phyloP scores from a whole-genome alignment of 2,888 invertebrate genomes.

The Diaphora mendica region DNA sequence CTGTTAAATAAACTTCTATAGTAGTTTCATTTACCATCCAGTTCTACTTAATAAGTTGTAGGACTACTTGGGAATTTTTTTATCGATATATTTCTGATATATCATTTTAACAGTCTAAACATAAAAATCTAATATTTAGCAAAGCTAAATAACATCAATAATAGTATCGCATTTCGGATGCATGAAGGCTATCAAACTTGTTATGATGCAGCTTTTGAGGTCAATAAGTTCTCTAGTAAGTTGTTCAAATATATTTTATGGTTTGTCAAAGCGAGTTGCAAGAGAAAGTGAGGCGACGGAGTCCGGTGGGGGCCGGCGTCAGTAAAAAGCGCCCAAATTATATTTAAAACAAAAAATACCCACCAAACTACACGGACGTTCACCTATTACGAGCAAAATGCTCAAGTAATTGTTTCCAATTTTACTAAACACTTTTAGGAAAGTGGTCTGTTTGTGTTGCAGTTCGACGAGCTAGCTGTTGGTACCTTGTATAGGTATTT shows the following conservation, averaged over 20 bases:
- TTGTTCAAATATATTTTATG: constrained; percentile 53
- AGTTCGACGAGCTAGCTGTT: not conserved
- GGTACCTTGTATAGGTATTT: not conserved
- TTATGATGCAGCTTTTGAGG: constrained; percentile 35
- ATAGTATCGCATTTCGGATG: constrained; percentile 22
- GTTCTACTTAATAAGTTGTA: not conserved
- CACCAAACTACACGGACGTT: constrained; percentile 57
- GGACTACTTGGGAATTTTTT: not conserved
- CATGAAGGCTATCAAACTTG: constrained; percentile 36
- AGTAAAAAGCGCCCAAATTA: constrained; percentile 63
- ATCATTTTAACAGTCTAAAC: not conserved
- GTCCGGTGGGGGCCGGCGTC: constrained; percentile 37
- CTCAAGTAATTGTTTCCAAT: constrained; percentile 45
- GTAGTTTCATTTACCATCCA: not conserved
- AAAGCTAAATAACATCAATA: constrained; percentile 24
- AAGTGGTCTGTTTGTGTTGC: constrained; percentile 28
- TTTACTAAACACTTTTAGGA: constrained; percentile 32
- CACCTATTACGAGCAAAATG: constrained; percentile 51
- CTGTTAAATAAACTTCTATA: not conserved
- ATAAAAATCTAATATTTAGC: not conserved
- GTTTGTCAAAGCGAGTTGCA: constrained; percentile 57
- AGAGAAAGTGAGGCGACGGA: constrained; percentile 65
- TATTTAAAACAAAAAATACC: constrained; percentile 60
- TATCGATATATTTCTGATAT: not conserved
- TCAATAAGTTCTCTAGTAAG: constrained; percentile 48